Conservation (phyloP, 1,140 invertebrate genomes). For the Carcinoscorpius rotundicauda region DNA sequence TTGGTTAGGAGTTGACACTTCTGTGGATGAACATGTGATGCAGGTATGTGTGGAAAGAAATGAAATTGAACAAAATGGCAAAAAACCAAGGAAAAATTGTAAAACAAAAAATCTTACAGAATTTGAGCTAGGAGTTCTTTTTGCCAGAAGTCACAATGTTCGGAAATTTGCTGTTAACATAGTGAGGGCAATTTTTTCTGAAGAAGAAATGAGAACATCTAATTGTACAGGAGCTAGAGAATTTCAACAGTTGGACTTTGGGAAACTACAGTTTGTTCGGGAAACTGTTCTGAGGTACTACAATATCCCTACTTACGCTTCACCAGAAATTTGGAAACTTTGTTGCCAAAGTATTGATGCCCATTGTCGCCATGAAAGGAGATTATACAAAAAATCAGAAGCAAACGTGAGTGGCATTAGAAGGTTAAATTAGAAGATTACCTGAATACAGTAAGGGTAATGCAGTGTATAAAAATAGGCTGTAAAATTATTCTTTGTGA, state of each 20-base stretch:
- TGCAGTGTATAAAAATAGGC: too few species aligned
- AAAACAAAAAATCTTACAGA: background rate
- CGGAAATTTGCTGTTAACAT: conserved; percentile 20
- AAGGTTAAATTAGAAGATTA: too few species aligned
- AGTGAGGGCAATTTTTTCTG: conserved; percentile 11
- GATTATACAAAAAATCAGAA: background rate
- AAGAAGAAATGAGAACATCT: conserved; percentile 16
- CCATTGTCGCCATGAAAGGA: conserved; percentile 18
- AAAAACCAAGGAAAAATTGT: too few species aligned
- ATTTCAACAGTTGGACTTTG: conserved; percentile 14
- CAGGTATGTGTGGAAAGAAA: too few species aligned
- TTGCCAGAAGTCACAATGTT: conserved; percentile 13
- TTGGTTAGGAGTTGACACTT: too few species aligned
- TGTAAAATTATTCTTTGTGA: too few species aligned
- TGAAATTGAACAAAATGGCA: too few species aligned
- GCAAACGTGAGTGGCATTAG: too few species aligned
- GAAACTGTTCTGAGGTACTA: conserved; percentile 11
- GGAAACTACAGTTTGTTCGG: conserved; percentile 13
- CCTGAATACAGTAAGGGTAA: too few species aligned
- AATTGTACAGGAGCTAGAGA: conserved; percentile 19
- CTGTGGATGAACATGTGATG: too few species aligned
- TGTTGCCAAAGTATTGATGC: conserved; percentile 19
- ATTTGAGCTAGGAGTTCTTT: conserved; percentile 1
- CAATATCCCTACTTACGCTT: conserved; percentile 6
- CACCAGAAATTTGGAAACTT: conserved; percentile 15